Evolutionary conservation across 1,140 invertebrate genomes (phyloP).

Genomic region (Oryctes rhinoceros): DNA sequence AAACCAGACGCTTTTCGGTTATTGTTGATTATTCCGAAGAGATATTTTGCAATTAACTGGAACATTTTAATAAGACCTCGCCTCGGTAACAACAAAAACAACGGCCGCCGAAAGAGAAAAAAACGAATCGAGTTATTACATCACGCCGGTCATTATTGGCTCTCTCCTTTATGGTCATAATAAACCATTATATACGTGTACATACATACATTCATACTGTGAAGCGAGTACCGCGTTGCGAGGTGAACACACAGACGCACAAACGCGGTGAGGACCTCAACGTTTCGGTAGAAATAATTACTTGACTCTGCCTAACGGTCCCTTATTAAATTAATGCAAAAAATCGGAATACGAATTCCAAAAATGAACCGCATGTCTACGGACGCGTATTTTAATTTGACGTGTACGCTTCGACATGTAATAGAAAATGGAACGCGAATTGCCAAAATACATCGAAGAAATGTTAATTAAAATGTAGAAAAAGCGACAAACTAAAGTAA

Average conservation of each 20-base stretch:
- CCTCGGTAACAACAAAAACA: conserved; percentile 27
- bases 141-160: conserved; percentile 22
- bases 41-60: conserved; percentile 17
- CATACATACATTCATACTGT: background rate
- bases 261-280: background rate
- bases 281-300: conserved; percentile 33
- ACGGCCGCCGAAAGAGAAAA: background rate
- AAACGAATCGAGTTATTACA: conserved; percentile 28
- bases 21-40: conserved; percentile 21
- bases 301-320: background rate
- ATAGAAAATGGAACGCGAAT: conserved; percentile 10
- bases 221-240: conserved; percentile 10
- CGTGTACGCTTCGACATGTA: conserved; percentile 10
- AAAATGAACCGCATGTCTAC: conserved; percentile 12
- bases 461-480: background rate
- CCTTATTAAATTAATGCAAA: conserved; percentile 30
- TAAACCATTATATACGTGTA: conserved; percentile 26
- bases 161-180: conserved; percentile 37
- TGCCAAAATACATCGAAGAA: conserved; percentile 8
- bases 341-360: background rate
- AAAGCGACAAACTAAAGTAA: background rate
- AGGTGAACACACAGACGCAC: background rate
- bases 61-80: conserved; percentile 30
- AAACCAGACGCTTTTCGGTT: background rate
- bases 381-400: conserved; percentile 19